Conservation (phyloP, 2,888 invertebrate species). For the Sepioteuthis lessoniana region DNA sequence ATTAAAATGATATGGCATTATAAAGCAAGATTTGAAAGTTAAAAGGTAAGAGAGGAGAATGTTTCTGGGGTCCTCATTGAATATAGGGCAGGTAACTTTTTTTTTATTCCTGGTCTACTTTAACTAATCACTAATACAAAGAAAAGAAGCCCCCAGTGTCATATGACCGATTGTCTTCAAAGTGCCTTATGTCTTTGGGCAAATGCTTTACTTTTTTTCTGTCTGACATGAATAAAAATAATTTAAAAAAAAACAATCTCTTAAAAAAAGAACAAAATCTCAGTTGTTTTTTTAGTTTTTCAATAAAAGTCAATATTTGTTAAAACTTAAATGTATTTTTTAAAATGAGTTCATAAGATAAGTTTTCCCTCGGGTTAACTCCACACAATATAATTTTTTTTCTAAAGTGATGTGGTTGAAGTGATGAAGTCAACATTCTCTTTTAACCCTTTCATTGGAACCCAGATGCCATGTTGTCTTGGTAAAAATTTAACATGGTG, state of each 20-base stretch:
- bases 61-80: background rate
- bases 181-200: conserved; percentile 33
- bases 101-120: background rate
- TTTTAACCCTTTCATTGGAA: too few species aligned
- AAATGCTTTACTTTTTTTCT: conserved; percentile 25
- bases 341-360: too few species aligned
- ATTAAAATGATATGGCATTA: too few species aligned
- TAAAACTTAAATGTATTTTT: background rate
- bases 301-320: background rate
- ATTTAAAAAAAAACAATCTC: background rate
- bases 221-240: background rate
- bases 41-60: too few species aligned
- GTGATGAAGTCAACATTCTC: too few species aligned
- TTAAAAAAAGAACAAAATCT: too few species aligned
- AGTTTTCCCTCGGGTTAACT: background rate
- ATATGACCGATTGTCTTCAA: background rate
- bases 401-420: background rate
- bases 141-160: background rate
- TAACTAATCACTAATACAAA: background rate
- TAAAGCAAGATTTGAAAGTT: too few species aligned
- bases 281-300: background rate
- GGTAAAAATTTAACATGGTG: too few species aligned
- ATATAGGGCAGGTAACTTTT: background rate
- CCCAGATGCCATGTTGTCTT: too few species aligned
- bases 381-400: too few species aligned